phyloP scores from a whole-genome alignment of 2,888 invertebrate genomes.

The Philonicus albiceps region DNA sequence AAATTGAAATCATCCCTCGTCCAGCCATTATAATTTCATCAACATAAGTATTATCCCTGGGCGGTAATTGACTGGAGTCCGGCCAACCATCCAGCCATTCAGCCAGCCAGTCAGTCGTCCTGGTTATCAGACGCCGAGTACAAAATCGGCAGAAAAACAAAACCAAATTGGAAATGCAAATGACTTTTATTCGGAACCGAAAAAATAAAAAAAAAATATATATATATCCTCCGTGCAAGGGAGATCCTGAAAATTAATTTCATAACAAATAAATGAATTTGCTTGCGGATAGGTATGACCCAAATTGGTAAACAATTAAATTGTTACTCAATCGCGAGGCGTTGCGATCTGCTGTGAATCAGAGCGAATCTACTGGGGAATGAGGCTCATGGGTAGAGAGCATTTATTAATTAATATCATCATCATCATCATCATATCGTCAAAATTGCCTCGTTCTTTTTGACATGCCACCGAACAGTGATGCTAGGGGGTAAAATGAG shows the following conservation, averaged over 20 bases:
- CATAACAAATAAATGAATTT: not conserved
- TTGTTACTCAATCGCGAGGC: not conserved
- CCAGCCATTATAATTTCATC: not conserved
- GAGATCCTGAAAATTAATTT: not conserved
- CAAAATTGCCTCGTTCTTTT: not conserved
- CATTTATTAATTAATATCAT: not conserved
- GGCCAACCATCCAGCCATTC: not conserved
- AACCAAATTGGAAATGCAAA: not conserved
- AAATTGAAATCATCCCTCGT: not conserved
- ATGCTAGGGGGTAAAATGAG: not conserved
- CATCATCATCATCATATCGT: not conserved
- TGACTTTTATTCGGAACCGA: not conserved
- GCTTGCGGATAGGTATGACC: not conserved
- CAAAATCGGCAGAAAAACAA: not conserved
- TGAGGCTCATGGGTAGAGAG: not conserved
- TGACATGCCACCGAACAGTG: not conserved
- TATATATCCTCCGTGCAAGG: not conserved
- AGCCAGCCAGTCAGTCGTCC: not conserved
- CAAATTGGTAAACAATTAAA: constrained; percentile 13
- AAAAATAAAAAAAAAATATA: no score
- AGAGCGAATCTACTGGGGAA: not conserved
- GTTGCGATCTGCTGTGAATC: not conserved
- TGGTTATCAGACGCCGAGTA: not conserved
- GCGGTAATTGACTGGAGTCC: not conserved
- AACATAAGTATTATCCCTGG: not conserved